Base-by-base conservation (phyloP, 2,797 vertebrate genomes). In the Dipus sagitta region DNA sequence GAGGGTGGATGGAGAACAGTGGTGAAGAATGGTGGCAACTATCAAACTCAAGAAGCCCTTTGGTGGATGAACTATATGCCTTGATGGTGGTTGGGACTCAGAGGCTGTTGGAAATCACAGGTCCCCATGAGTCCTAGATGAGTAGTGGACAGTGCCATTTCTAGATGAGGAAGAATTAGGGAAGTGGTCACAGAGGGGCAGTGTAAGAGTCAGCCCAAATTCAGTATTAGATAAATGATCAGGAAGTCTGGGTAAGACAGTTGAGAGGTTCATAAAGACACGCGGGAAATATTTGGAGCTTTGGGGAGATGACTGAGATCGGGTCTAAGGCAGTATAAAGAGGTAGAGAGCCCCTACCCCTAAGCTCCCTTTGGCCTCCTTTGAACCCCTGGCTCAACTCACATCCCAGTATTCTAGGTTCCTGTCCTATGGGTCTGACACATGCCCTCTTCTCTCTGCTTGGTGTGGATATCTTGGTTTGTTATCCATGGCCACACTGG, bases 401-500 rank as follows among this genome's bases (percentile, higher is more conserved):
- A n/a, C 0, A 3, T 9, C 12, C 47, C 26, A 38, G 1, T 6
- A 26, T 60, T 60, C 52, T 64, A 86, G 32, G 18, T 21, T 17
- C 26, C 9, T 64, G 47, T 65, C 30, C 64, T 60, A 2, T 32
- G n/a, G 32, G 14, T 38, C 18, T 24, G 1, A n/a, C 28, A 12
- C 13, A 42, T 18, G 10, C 2, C 18, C 2, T 85, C 28, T 67
- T 26, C 42, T 91, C 18, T 78, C 60, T 47, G 52, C 2, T 1
- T 67, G 64, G 26, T 78, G 65, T 88, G 52, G 20, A 28, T 11
- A 32, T 68, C 54, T 88, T 54, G 17, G 47, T 30, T 8, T 90
- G 17, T 42, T 64, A 32, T 14, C 1, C 0, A 1, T 0, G 38
- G n/a, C 58, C 1, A 17, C 60, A 10, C 21, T 47, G 23, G 17